Evolutionary conservation across 2,113 vertebrate genomes (phyloP), one percentile per base, ranked within the genome.

Genomic region (Mionectes macconnelli): DNA sequence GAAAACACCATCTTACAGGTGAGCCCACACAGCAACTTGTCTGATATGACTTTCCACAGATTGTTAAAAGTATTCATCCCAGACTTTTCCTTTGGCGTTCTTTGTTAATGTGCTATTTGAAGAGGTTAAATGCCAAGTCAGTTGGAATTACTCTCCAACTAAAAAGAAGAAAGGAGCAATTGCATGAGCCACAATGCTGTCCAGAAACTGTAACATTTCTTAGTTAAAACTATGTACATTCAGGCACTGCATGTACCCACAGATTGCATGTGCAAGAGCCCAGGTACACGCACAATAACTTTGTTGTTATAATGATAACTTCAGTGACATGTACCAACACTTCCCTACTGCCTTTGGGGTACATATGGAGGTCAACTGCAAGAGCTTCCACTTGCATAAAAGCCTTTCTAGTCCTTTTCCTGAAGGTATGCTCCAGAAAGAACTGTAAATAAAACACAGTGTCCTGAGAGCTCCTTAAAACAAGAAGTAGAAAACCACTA

Each of bases 1-100:
- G 96, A 97, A 97, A 72, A 95, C 98, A 84, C 97, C 98, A 69
- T 74, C 98, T 13, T 98, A 98, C 93, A 98, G 98, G 98, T 98
- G 94, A 49, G 94, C 33, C 45, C 28, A 14, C 10, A 56, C 2
- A 24, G 35, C 24, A 87, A 8, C 5, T 49, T 81, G 4, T 50
- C 84, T 66, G 62, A 79, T 39, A n/a, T 25, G 50, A 45, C 23
- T 57, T 89, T 40, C 25, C 57, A 73, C 53, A 77, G 42, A 47
- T 1, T 23, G 25, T 12, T 79, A 62, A 78, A 84, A 28, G n/a
- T 75, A 6, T 37, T 79, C 72, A 57, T 33, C 81, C 57, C 78
- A 87, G 40, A 14, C 25, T 30, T 35, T 24, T 60, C 23, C 28
- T 64, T 39, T 40, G n/a, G 25, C 53, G 23, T 11, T 85, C 30